phyloP scores from a whole-genome alignment of 2,888 invertebrate genomes.

The Agrenia bidenticulata region DNA sequence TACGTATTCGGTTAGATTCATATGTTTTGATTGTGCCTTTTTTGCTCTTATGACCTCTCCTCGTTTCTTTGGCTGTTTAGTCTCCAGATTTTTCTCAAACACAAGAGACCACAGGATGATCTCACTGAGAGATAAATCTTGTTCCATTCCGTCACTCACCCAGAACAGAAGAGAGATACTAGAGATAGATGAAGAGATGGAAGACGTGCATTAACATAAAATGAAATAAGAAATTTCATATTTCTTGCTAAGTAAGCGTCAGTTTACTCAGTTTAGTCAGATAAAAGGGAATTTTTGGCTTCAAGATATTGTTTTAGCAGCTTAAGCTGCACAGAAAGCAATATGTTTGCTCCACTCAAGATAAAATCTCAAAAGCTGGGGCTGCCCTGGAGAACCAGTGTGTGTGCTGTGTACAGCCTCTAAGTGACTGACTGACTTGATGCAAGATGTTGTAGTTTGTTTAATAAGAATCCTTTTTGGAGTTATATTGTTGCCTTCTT shows the following conservation, averaged over 20 bases:
- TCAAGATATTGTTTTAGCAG: slow-evolving; percentile 15
- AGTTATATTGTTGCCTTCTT: no score
- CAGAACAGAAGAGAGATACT: slow-evolving; percentile 1
- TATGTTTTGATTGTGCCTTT: no score
- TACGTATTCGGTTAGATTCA: no score
- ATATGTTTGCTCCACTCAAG: slow-evolving; percentile 19
- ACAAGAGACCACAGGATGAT: slow-evolving; percentile 8
- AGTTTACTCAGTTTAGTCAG: slow-evolving; percentile 6
- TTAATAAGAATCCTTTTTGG: no score
- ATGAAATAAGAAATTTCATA: slow-evolving; percentile 17
- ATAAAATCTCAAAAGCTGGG: slow-evolving; percentile 8
- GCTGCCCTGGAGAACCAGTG: no score
- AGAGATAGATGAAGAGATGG: slow-evolving; percentile 22
- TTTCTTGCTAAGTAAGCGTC: slow-evolving; percentile 16
- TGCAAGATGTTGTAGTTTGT: no score
- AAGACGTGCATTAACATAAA: slow-evolving; percentile 20
- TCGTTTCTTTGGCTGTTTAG: no score
- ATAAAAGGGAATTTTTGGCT: not conserved
- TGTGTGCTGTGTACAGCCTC: no score
- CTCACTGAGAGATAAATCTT: slow-evolving; percentile 2
- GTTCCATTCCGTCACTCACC: slow-evolving; percentile 12
- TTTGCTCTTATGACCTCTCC: no score
- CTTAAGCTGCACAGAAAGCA: not conserved
- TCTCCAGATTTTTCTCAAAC: no score
- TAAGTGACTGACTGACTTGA: no score